Evolutionary conservation across 2,797 vertebrate genomes (phyloP).

Genomic region (Epinephelus malabaricus): DNA sequence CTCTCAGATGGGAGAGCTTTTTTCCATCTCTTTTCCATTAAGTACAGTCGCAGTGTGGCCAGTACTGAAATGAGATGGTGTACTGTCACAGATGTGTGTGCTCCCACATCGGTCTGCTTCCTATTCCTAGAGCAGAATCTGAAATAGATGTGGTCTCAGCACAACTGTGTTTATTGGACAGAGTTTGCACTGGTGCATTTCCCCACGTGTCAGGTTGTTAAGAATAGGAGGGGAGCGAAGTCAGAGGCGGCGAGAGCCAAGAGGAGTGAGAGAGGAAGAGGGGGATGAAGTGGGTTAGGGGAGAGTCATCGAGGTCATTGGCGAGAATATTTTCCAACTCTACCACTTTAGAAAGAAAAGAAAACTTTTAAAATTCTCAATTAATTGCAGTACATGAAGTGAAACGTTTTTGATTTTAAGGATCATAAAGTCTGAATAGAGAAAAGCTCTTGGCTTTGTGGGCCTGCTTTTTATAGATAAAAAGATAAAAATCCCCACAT

Average conservation of each 20-base stretch:
- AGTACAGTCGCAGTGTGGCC: slow-evolving; percentile 44
- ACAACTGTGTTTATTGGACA: slow-evolving; percentile 76
- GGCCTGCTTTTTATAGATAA: slow-evolving; percentile 52
- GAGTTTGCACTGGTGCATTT: slow-evolving; percentile 66
- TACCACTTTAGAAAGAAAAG: slow-evolving; percentile 19
- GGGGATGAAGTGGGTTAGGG: slow-evolving; percentile 40
- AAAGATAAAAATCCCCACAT: slow-evolving; percentile 34
- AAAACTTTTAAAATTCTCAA: slow-evolving; percentile 12
- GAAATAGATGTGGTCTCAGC: slow-evolving; percentile 77
- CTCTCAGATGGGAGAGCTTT: slow-evolving; percentile 41
- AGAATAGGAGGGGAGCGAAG: slow-evolving; percentile 61
- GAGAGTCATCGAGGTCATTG: slow-evolving; percentile 58
- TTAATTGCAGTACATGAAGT: slow-evolving; percentile 54
- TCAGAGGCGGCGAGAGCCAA: slow-evolving; percentile 47
- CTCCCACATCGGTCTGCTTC: slow-evolving; percentile 72
- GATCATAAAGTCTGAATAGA: slow-evolving; percentile 59
- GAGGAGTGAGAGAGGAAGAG: slow-evolving; percentile 40
- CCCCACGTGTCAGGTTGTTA: slow-evolving; percentile 75
- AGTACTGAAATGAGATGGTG: slow-evolving; percentile 67
- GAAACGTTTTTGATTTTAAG: slow-evolving; percentile 52
- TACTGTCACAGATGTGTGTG: slow-evolving; percentile 72
- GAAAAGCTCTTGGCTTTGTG: slow-evolving; percentile 62
- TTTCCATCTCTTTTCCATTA: slow-evolving; percentile 76
- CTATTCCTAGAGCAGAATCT: slow-evolving; percentile 74
- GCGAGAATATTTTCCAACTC: slow-evolving; percentile 56